A percentile compares a stretch with the other conserved stretches of the same genome.
These are phyloP conservation scores for Rhinolophus ferrumequinum DNA, from an alignment of 2,113 vertebrate genomes.

Conservation along the genomic window DNA sequence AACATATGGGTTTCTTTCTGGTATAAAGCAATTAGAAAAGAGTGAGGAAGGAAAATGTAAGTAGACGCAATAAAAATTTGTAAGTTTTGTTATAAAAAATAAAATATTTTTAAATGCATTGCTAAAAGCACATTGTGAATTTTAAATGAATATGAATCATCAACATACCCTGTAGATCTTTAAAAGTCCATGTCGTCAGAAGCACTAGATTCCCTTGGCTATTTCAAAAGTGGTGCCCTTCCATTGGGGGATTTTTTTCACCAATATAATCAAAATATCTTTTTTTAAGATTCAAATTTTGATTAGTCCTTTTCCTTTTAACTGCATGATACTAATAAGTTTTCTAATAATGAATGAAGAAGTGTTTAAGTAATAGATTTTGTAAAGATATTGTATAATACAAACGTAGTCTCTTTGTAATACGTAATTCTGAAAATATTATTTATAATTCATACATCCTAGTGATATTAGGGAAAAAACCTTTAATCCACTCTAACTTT, in stretches of 20 bases:
- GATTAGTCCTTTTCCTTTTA: background rate
- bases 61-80: conserved; percentile 7
- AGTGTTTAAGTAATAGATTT: background rate
- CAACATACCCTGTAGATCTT: background rate
- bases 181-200: background rate
- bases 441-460: background rate
- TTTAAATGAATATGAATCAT: conserved; percentile 31
- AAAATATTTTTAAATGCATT: conserved; percentile 73
- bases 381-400: background rate
- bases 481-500: background rate
- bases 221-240: background rate
- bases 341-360: conserved; percentile 11
- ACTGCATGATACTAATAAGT: background rate
- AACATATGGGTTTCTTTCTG: conserved; percentile 37
- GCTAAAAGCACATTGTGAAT: conserved; percentile 60
- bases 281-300: background rate
- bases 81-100: conserved; percentile 40
- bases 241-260: background rate
- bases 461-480: background rate
- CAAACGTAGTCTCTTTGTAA: background rate
- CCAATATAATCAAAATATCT: conserved; percentile 31
- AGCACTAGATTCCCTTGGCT: background rate
- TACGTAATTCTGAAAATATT: background rate
- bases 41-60: background rate
- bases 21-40: conserved; percentile 5